Evolutionary conservation across 2,113 vertebrate species (phyloP).

Genomic region (Aythya baeri): DNA sequence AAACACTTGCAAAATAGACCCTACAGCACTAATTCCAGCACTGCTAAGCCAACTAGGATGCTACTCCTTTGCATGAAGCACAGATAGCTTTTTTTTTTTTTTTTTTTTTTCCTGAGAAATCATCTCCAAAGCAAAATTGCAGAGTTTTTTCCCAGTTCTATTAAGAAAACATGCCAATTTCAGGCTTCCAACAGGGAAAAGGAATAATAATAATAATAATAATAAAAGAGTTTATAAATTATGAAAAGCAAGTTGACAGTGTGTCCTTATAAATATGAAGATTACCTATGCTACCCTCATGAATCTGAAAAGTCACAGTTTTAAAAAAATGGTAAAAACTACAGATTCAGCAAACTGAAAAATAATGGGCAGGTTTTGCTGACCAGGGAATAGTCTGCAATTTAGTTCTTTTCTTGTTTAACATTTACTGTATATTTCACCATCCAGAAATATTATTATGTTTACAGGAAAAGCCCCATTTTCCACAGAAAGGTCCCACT

Average conservation of each 20-base stretch:
- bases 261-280: conserved; percentile 77
- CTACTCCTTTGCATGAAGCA: background rate
- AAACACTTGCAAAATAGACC: conserved; percentile 18
- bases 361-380: conserved; percentile 74
- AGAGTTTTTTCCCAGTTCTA: conserved; percentile 3
- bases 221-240: conserved; percentile 69
- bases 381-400: conserved; percentile 70
- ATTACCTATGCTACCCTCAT: conserved; percentile 64
- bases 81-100: conserved; percentile 27
- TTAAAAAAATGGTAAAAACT: conserved; percentile 53
- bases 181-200: conserved; percentile 51
- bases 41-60: background rate
- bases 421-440: conserved; percentile 64
- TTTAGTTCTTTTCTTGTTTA: conserved; percentile 69
- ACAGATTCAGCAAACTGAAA: conserved; percentile 74
- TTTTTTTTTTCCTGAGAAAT: conserved; percentile 48
- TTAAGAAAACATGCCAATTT: conserved; percentile 58
- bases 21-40: conserved; percentile 25
- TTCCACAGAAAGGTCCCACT: conserved; percentile 57
- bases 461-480: conserved; percentile 59
- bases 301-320: conserved; percentile 72
- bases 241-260: conserved; percentile 74
- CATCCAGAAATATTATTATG: conserved; percentile 67
- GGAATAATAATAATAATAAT: background rate
- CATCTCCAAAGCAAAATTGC: conserved; percentile 37